Evolutionary conservation across 2,797 vertebrate species (phyloP), one percentile per base, ranked within the genome.

Genomic region (Sorex maritimensis): DNA sequence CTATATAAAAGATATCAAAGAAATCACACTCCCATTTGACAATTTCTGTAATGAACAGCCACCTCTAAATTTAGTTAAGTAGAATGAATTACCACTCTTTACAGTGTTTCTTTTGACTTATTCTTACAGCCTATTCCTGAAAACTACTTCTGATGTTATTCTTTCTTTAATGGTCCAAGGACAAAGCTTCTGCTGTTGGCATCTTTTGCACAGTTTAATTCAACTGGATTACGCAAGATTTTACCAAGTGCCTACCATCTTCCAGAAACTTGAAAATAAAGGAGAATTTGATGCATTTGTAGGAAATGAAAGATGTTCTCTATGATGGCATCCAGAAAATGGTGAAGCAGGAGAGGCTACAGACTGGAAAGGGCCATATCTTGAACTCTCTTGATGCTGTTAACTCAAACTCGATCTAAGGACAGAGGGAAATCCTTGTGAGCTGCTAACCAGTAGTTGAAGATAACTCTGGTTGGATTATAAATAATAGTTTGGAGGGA

Each of bases 81-180:
- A 24, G 75, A 92, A 85, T 90, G 67, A 81, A 58, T 52, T 52
- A 52, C 49, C 49, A 52, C 49, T 52, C 49, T 52, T 52, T 14
- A 69, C 13, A 17, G 69, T 38, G 46, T 4, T 30, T 15, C 84
- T 85, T 19, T 17, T 15, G 26, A 19, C 58, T 21, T 61, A 61
- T 23, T 21, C 21, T 61, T 61, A 61, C 19, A 61, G 21, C 15
- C 65, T 5, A 75, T 63, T 74, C 34, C 69, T 81, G 34, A 77
- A 82, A 81, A 30, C 30, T 75, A 55, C 63, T 92, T 81, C 5
- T 73, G 61, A 92, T 6, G 15, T 79, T 81, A 69, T 67, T 21
- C 68, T 91, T 44, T 23, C n/a, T 24, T 82, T 91, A 88, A 14
- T 71, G 58, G 52, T 58, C 81, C 63, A 86, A 88, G 92, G n/a